Evolutionary conservation across 1,140 invertebrate species (phyloP).

Genomic region (Bicyclus anynana): DNA sequence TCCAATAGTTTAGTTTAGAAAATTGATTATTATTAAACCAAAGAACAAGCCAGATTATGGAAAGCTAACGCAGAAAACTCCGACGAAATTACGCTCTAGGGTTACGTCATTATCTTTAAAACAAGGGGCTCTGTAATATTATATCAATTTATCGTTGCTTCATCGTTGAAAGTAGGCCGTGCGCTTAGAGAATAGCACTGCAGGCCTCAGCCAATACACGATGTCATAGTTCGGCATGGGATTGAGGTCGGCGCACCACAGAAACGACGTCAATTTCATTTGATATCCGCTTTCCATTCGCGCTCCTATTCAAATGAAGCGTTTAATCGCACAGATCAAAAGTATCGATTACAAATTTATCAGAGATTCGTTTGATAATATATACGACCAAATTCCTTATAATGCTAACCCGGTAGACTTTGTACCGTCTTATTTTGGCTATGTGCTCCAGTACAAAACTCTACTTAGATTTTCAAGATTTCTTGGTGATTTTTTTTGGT

Average conservation of each 20-base stretch:
- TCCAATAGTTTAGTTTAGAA: no score
- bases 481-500: no score
- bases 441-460: no score
- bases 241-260: conserved; percentile 33
- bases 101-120: no score
- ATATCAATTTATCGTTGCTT: not conserved
- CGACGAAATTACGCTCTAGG: no score
- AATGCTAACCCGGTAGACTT: no score
- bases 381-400: not conserved
- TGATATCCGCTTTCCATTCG: conserved; percentile 49
- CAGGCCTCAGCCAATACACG: not conserved
- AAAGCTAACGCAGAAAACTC: no score
- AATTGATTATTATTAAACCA: no score
- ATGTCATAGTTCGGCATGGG: not conserved
- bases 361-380: not conserved
- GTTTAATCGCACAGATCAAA: not conserved
- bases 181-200: not conserved
- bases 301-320: not conserved
- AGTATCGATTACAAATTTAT: not conserved
- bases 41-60: no score
- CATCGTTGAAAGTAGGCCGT: not conserved
- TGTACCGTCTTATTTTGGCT: no score
- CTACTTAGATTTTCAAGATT: no score
- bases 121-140: no score
- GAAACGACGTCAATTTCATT: conserved; percentile 34